These are phyloP conservation scores for Thecocarcelia acutangulata DNA, from an alignment of 2,888 invertebrate genomes.

Conservation along the genomic window DNA sequence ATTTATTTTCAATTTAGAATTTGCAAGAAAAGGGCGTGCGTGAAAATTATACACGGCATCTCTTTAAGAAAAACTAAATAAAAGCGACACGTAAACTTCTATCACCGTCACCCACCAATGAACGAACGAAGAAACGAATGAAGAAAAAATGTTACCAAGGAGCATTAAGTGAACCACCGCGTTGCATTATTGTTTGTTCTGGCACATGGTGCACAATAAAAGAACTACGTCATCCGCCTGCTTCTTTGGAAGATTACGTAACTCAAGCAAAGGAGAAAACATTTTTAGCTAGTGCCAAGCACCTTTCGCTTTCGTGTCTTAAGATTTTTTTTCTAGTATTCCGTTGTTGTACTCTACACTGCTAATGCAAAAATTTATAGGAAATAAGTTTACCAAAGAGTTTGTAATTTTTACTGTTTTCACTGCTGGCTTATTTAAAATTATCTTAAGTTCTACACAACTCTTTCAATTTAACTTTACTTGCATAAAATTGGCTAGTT, in stretches of 20 bases:
- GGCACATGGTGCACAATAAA: constrained; percentile 28
- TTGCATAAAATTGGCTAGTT: too few relatives aligned
- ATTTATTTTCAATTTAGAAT: constrained; percentile 69
- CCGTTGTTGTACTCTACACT: background rate
- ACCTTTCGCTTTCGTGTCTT: constrained; percentile 62
- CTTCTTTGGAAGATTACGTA: constrained; percentile 57
- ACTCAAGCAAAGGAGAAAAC: constrained; percentile 35
- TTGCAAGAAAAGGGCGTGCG: constrained; percentile 76
- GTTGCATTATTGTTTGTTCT: constrained; percentile 23
- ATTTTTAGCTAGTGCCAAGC: constrained; percentile 34
- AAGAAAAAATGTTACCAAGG: background rate
- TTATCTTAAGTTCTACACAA: too few relatives aligned
- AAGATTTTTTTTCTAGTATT: constrained; percentile 28
- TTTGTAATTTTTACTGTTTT: constrained; percentile 1
- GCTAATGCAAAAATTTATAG: too few relatives aligned
- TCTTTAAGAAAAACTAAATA: constrained; percentile 41
- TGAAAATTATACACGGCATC: constrained; percentile 75
- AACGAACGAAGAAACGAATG: background rate
- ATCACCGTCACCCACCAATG: constrained; percentile 46
- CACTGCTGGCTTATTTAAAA: too few relatives aligned
- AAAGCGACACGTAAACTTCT: constrained; percentile 62
- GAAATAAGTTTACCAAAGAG: too few relatives aligned
- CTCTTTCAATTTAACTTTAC: too few relatives aligned
- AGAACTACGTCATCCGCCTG: constrained; percentile 60
- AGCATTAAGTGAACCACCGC: constrained; percentile 32